Base-by-base conservation (phyloP, 2,113 vertebrate species). In the Camelus dromedarius region DNA sequence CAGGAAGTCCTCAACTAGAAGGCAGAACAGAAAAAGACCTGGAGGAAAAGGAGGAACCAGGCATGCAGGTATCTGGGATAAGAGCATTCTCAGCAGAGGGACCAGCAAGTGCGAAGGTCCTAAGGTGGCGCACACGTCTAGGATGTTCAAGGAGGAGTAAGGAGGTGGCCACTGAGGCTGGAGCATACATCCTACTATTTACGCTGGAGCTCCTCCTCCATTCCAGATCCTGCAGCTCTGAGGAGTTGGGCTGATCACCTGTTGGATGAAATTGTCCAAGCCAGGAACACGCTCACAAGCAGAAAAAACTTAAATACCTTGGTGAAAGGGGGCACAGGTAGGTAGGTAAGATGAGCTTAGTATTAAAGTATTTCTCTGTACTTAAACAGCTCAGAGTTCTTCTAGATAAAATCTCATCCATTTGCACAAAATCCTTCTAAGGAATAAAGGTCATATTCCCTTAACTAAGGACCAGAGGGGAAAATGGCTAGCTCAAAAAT, bases 341-440 rank as follows among this genome's bases (percentile, higher is more conserved):
- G 30, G 24, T 56, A 60, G 81, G 32, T 93, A 84, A 96, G 46
- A 52, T 30, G 35, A 93, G 16, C 46, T 79, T 58, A 85, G 85
- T 38, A 73, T n/a, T 90, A 73, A 96, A 73, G 22, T 80, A 64
- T 38, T 98, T 95, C n/a, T 93, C 76, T 84, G 76, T 32, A 81
- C 67, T 93, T 89, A 96, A 95, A 92, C 30, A 91, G 42, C 46
- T 92, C 58, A 67, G 80, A 67, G 73, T 93, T 94, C 67, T 70
- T 83, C 87, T 73, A 91, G 89, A 94, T 60, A 97, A 95, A 88
- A 88, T 81, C 75, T 96, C 80, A 93, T 35, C 72, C 46, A 89
- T 35, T 50, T 16, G 24, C 67, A 91, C 56, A 96, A 92, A 94
- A 95, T 73, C 42, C 46, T 69, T 80, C 2, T 79, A 89, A 69